A percentile compares a stretch with the other conserved stretches of the same genome.
These are phyloP conservation scores for Tetranychus truncatus DNA, from an alignment of 2,888 invertebrate species.

Conservation along the genomic window DNA sequence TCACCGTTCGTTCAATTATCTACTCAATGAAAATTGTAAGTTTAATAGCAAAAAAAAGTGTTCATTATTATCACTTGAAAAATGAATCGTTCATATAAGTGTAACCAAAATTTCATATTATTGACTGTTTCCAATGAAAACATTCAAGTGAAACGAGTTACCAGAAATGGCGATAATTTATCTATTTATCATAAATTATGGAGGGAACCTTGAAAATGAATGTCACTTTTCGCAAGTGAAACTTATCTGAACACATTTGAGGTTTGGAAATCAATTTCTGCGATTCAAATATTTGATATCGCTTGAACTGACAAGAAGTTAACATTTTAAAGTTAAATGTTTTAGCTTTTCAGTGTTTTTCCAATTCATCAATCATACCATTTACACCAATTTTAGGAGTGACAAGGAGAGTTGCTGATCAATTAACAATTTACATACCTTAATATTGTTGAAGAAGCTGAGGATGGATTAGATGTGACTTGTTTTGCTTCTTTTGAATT, in stretches of 20 bases:
- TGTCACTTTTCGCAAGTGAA: too few species aligned
- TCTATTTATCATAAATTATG: too few species aligned
- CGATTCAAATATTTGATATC: too few species aligned
- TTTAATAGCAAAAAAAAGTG: not conserved
- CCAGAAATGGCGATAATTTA: too few species aligned
- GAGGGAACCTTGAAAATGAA: too few species aligned
- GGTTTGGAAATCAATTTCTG: too few species aligned
- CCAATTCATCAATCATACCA: not conserved
- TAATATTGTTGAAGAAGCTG: not conserved
- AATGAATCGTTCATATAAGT: too few species aligned
- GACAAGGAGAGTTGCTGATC: not conserved
- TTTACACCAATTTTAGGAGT: not conserved
- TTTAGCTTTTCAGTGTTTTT: not conserved
- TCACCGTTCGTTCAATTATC: not conserved
- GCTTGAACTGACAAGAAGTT: too few species aligned
- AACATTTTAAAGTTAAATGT: not conserved
- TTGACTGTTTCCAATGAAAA: too few species aligned
- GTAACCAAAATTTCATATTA: too few species aligned
- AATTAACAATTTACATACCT: constrained; percentile 4
- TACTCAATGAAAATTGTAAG: not conserved
- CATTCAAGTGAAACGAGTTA: too few species aligned
- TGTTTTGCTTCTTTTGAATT: not conserved
- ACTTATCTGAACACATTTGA: too few species aligned
- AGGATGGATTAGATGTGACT: not conserved
- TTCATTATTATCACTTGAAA: not conserved